Evolutionary conservation across 2,113 vertebrate species (phyloP).

Genomic region (Alaudala cheleensis): DNA sequence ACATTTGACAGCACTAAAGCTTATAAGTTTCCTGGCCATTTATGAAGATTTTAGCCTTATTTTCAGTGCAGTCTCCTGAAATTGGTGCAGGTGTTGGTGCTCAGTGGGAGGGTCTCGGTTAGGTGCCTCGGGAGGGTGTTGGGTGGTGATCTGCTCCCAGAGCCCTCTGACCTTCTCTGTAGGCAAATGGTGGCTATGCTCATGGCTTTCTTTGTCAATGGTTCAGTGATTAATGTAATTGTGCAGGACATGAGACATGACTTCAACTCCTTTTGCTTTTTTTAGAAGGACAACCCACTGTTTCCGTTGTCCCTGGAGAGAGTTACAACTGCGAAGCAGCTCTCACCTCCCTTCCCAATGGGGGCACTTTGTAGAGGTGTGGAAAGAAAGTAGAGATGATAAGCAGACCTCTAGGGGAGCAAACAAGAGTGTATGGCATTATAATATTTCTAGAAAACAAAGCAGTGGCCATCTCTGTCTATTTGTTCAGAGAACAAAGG

Average conservation of each 20-base stretch:
- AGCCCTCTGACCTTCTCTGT: background rate
- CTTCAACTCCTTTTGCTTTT: background rate
- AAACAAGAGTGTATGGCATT: background rate
- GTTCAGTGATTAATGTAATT: background rate
- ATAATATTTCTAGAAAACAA: background rate
- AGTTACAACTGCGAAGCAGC: background rate
- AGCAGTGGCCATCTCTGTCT: background rate
- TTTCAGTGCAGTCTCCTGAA: background rate
- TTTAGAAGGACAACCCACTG: background rate
- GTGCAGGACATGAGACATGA: background rate
- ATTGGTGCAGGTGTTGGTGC: background rate
- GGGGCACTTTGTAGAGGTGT: background rate
- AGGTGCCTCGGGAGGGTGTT: rapidly evolving
- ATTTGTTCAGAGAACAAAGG: background rate
- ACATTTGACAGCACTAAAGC: background rate
- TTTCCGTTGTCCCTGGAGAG: background rate
- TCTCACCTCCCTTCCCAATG: background rate
- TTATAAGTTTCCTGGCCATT: background rate
- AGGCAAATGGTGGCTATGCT: background rate
- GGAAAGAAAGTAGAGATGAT: background rate
- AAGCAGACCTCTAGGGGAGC: background rate
- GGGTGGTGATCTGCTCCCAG: background rate
- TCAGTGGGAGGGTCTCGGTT: background rate
- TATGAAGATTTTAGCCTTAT: background rate
- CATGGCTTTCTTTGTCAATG: background rate